These are phyloP conservation scores for Ranitomeya imitator DNA, from an alignment of 2,113 vertebrate genomes.

Conservation along the genomic window DNA sequence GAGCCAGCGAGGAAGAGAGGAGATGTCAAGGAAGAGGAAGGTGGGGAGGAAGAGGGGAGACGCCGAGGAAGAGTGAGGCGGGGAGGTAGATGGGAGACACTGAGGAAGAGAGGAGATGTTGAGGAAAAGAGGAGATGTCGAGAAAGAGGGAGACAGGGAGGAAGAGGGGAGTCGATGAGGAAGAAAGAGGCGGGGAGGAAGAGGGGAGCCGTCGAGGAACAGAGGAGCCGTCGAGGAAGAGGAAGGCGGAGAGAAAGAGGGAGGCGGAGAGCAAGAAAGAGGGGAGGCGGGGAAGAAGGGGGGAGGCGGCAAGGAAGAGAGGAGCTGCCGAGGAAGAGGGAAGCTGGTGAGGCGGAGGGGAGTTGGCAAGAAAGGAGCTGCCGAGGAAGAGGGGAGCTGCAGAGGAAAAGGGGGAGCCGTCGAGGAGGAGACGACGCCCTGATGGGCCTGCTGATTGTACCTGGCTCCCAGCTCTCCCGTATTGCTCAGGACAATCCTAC, in stretches of 20 bases:
- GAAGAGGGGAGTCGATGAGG: not conserved
- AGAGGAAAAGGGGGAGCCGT: not conserved
- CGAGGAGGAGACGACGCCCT: not conserved
- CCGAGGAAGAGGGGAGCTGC: not conserved
- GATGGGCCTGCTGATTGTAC: slow-evolving; percentile 62
- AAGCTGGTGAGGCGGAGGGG: not conserved
- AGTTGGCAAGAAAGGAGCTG: too few relatives aligned
- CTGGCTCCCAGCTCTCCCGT: slow-evolving; percentile 77
- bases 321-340: not conserved
- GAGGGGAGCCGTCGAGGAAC: too few relatives aligned
- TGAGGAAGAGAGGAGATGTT: not conserved
- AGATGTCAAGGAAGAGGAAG: too few relatives aligned
- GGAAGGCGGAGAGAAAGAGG: too few relatives aligned
- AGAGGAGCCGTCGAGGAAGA: not conserved
- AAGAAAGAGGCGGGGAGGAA: not conserved
- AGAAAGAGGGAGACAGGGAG: too few relatives aligned
- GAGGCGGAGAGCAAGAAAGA: not conserved
- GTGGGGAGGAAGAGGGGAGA: not conserved
- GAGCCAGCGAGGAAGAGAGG: not conserved
- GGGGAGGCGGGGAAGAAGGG: not conserved
- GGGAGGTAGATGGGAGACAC: too few relatives aligned
- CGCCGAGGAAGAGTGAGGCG: not conserved
- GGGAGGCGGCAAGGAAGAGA: too few relatives aligned
- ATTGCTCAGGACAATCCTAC: slow-evolving; percentile 75
- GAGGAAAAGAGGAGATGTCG: too few relatives aligned